phyloP scores from a whole-genome alignment of 2,888 invertebrate species.

The Spialia ferax region DNA sequence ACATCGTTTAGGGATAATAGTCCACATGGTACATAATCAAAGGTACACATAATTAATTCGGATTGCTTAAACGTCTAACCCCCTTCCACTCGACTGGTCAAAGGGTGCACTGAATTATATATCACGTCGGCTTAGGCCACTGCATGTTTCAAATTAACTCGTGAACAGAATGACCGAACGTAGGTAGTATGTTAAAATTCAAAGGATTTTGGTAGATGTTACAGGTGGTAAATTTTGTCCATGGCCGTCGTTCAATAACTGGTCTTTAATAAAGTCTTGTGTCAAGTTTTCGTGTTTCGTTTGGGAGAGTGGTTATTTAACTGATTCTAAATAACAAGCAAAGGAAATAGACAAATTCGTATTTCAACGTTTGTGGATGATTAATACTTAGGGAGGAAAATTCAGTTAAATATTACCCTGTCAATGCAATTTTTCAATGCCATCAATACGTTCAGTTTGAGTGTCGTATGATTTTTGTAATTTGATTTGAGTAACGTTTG shows the following conservation, averaged over 20 bases:
- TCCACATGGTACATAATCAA: constrained; percentile 24
- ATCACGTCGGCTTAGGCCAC: constrained; percentile 14
- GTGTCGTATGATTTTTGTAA: no score
- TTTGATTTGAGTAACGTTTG: constrained; percentile 28
- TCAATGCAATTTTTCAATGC: constrained; percentile 34
- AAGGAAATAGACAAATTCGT: not conserved
- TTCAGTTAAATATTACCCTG: constrained; percentile 19
- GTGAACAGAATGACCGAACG: not conserved
- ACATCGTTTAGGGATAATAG: not conserved
- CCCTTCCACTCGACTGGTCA: constrained; percentile 28
- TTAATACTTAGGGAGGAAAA: no score
- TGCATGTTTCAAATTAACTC: constrained; percentile 2
- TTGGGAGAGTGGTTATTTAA: no score
- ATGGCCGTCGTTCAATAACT: not conserved
- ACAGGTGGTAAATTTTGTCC: no score
- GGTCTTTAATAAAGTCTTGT: not conserved
- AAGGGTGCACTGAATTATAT: constrained; percentile 37
- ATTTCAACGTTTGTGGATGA: no score
- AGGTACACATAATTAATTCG: constrained; percentile 34
- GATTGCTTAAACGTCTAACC: constrained; percentile 21
- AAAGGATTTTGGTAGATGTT: not conserved
- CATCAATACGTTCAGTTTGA: constrained; percentile 24
- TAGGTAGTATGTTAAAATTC: not conserved
- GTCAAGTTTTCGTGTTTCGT: not conserved
- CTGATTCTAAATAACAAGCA: not conserved